phyloP scores from a whole-genome alignment of 2,797 vertebrate genomes.

The Malacoraja senta region DNA sequence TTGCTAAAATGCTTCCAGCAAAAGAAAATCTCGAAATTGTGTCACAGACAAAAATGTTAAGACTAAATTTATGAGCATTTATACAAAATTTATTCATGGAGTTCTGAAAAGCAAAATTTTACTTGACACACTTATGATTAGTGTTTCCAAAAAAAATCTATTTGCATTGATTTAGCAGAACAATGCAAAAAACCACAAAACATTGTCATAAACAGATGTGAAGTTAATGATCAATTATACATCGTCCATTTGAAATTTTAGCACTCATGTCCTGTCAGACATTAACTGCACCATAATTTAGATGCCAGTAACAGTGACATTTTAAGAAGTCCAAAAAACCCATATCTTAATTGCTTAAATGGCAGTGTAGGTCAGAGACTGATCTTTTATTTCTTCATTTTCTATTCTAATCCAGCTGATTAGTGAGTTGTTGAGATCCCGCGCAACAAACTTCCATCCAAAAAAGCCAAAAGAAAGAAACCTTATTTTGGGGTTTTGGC shows the following conservation, averaged over 20 bases:
- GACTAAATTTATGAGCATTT: neutral
- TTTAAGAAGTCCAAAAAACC: neutral
- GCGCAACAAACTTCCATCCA: neutral
- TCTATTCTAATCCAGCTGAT: neutral
- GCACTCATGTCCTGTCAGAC: neutral
- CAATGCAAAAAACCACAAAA: neutral
- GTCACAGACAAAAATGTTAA: neutral
- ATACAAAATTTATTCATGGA: neutral
- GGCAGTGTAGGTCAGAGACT: neutral
- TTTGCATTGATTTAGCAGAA: neutral
- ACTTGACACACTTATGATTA: neutral
- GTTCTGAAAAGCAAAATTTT: neutral
- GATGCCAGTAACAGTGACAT: neutral
- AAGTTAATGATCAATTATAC: neutral
- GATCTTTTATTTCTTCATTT: neutral
- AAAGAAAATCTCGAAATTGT: neutral
- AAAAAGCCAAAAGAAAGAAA: neutral
- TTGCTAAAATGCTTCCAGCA: neutral
- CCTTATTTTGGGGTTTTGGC: neutral
- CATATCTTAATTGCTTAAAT: neutral
- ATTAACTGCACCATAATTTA: neutral
- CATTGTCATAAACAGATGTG: neutral
- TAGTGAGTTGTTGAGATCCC: neutral
- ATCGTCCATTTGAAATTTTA: neutral
- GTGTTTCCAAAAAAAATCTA: neutral